Base-by-base conservation (phyloP, 2,888 invertebrate genomes). In the Dione vanillae region DNA sequence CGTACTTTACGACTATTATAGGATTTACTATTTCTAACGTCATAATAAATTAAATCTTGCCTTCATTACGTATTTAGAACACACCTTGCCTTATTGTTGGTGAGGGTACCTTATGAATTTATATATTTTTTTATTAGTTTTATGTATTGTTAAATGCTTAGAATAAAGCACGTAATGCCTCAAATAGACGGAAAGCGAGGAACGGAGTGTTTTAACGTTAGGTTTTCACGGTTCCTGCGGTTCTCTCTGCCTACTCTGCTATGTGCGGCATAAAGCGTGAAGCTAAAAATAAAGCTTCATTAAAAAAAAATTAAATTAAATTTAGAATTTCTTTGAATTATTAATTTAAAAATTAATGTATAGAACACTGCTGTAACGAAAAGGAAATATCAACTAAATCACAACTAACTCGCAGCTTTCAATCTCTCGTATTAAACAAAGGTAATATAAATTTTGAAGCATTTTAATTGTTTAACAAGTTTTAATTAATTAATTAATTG, bases 401-500 rank as follows among this genome's bases (percentile, higher is more conserved):
- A 43, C 19, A 20, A 59, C 27, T 27, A 20, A 27, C 27, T 61
- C 20, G 27, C 0, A 27, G 27, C n/a, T 27, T n/a, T 16, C 41
- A 61, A 61, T 61, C 35, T 43, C 27, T 45, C 43, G n/a, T 5
- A 27, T n/a, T 45, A 27, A 61, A 45, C 54, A n/a, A 45, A 61
- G 43, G 27, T 45, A 27, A 45, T 45, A 35, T 61, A 11, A 61
- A 43, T 35, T 43, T 45, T n/a, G 27, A 35, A 45, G 45, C 16
- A n/a, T 61, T 27, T 45, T 61, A 45, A 11, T 16, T 45, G n/a
- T 45, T 61, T 35, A 45, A 61, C 61, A 61, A 45, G 43, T 35
- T 61, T 61, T 61, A 61, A 61, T 61, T 61, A 45, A 35, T 61
- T 45, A 45, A 61, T 61, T 45, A 61, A 61, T 61, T 61, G 45